A percentile compares a stretch with the other conserved stretches of the same genome.
phyloP scores from a whole-genome alignment of 2,113 vertebrate species.

The Callionymus lyra region DNA sequence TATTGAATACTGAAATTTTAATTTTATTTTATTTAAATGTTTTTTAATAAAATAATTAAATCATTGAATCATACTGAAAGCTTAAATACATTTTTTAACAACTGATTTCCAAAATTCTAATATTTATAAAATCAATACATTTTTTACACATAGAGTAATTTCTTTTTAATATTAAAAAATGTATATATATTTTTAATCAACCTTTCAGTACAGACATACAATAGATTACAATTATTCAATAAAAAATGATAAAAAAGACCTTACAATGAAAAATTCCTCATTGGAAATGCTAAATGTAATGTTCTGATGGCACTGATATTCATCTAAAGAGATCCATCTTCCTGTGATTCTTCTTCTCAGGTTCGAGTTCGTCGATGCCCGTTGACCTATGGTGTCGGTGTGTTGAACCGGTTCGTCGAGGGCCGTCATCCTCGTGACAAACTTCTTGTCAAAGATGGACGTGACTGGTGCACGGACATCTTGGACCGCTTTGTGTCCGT shows the following conservation, averaged over 20 bases:
- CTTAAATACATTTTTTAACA: too few species aligned
- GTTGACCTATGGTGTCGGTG: constrained; percentile 86
- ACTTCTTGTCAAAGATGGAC: constrained; percentile 85
- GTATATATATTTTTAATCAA: too few species aligned
- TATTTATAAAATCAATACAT: too few species aligned
- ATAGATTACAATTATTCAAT: neutral
- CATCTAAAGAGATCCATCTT: neutral
- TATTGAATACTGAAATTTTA: too few species aligned
- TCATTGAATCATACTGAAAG: too few species aligned
- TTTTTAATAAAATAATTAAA: too few species aligned
- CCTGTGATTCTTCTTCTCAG: constrained; percentile 11
- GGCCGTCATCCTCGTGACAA: constrained; percentile 84
- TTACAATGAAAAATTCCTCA: neutral
- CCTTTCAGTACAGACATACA: too few species aligned
- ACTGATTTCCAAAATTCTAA: too few species aligned
- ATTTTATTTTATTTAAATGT: too few species aligned
- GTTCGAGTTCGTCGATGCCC: constrained; percentile 85
- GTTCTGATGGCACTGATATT: neutral
- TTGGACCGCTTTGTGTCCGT: constrained; percentile 87
- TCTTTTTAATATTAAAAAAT: too few species aligned
- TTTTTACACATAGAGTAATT: too few species aligned
- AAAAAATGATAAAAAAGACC: neutral
- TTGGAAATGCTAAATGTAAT: neutral
- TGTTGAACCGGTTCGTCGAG: constrained; percentile 86
- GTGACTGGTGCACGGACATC: constrained; percentile 94